Evolutionary conservation across 37 sponge, comb jelly and placozoan species (phyloP).

Genomic region (Haliclona indistincta): DNA sequence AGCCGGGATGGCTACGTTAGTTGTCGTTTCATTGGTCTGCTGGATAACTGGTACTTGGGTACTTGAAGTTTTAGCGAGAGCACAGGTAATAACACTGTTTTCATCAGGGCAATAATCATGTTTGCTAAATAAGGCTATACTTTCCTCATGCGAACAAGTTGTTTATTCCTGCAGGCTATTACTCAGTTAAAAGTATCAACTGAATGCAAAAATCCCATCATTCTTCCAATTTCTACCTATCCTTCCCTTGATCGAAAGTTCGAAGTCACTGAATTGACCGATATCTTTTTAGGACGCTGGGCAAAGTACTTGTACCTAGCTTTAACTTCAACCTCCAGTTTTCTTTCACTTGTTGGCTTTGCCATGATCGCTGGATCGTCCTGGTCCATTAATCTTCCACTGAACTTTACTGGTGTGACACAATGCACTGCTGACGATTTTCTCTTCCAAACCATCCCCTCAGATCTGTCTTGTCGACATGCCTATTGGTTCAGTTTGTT

Average conservation of each 20-base stretch:
- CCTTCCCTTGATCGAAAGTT: too few species aligned
- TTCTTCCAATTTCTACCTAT: too few species aligned
- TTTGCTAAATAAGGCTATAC: too few species aligned
- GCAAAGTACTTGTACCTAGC: conserved; percentile 43
- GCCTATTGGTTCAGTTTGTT: conserved; percentile 66
- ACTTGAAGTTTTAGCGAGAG: conserved; percentile 76
- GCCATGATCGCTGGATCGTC: conserved; percentile 63
- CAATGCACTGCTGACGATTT: conserved; percentile 67
- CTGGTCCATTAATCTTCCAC: conserved; percentile 78
- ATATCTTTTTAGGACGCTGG: conserved; percentile 43
- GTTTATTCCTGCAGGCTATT: too few species aligned
- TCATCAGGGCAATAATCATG: too few species aligned
- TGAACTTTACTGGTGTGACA: conserved; percentile 39
- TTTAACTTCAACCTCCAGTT: conserved; percentile 19
- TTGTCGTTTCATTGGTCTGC: conserved; percentile 36
- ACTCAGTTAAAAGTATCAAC: too few species aligned
- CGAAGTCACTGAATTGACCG: conserved; percentile 68
- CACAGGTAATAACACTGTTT: too few species aligned
- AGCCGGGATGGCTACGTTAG: conserved; percentile 55
- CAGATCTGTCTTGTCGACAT: conserved; percentile 31
- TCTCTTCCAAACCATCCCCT: conserved; percentile 21
- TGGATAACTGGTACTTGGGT: conserved; percentile 60
- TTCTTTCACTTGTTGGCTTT: conserved; percentile 43
- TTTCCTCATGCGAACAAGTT: too few species aligned
- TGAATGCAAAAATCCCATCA: too few species aligned